Conservation (phyloP, 2,113 vertebrate species). For the Mesitornis unicolor region DNA sequence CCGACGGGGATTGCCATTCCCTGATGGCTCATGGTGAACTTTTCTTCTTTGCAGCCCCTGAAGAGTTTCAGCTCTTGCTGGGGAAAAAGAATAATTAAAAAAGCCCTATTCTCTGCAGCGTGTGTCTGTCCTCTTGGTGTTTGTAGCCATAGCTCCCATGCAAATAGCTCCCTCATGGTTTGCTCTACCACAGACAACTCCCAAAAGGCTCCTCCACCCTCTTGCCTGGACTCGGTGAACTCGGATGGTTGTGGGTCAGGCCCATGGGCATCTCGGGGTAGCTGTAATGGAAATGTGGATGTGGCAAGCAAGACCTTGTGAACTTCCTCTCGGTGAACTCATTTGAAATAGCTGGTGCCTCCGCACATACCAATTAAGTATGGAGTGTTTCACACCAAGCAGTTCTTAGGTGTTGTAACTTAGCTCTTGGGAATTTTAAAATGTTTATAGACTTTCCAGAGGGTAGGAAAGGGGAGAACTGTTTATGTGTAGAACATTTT, state of each 20-base stretch:
- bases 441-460: constrained; percentile 61
- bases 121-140: neutral
- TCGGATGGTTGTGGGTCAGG: neutral
- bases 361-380: neutral
- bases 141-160: neutral
- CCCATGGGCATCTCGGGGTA: fast-evolving
- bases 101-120: neutral
- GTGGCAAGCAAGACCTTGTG: neutral
- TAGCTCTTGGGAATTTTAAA: constrained; percentile 34
- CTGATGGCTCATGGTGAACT: neutral
- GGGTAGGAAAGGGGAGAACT: constrained; percentile 59
- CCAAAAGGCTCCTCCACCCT: neutral
- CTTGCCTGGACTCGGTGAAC: neutral
- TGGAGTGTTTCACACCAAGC: neutral
- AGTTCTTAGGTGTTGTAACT: constrained; percentile 11
- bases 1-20: neutral
- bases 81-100: too few relatives aligned
- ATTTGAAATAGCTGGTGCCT: neutral
- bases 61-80: neutral
- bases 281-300: neutral
- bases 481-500: constrained; percentile 42
- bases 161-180: neutral
- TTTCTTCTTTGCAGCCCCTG: neutral
- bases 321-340: neutral
- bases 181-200: neutral